Evolutionary conservation across 1,140 invertebrate species (phyloP).

Genomic region (Mya arenaria): DNA sequence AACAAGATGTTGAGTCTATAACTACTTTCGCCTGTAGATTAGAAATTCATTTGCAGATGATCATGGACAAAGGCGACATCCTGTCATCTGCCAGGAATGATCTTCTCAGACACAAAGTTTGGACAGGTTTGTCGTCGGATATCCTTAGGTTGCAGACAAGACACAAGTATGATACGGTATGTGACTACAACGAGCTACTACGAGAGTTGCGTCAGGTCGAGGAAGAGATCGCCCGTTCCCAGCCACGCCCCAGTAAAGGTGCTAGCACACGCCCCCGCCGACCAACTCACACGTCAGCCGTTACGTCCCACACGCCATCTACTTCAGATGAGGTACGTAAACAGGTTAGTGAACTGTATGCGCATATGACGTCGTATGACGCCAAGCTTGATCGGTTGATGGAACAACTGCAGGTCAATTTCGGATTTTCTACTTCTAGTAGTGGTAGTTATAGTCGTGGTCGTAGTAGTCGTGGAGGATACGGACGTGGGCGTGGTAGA

Average conservation of each 20-base stretch:
- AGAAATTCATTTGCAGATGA: neutral
- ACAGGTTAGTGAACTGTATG: neutral
- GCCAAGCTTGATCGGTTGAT: neutral
- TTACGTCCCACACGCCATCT: neutral
- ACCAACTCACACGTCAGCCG: neutral
- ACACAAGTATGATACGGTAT: slow-evolving; percentile 9
- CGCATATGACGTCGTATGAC: neutral
- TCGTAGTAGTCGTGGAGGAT: too few species aligned
- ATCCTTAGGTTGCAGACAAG: slow-evolving; percentile 26
- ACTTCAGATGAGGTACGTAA: neutral
- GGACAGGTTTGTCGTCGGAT: neutral
- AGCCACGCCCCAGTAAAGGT: neutral
- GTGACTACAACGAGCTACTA: slow-evolving; percentile 16
- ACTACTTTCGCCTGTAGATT: neutral
- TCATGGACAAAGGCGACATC: neutral
- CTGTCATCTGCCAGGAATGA: neutral
- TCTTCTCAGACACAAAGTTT: slow-evolving; percentile 30
- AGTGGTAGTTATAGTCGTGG: too few species aligned
- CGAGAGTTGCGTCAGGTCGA: neutral
- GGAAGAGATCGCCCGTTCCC: neutral
- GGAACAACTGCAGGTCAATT: neutral
- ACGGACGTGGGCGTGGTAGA: too few species aligned
- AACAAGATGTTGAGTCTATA: neutral
- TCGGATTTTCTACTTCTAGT: too few species aligned
- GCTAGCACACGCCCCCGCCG: neutral